Evolutionary conservation across 2,113 vertebrate genomes (phyloP).

Genomic region (Morone saxatilis): DNA sequence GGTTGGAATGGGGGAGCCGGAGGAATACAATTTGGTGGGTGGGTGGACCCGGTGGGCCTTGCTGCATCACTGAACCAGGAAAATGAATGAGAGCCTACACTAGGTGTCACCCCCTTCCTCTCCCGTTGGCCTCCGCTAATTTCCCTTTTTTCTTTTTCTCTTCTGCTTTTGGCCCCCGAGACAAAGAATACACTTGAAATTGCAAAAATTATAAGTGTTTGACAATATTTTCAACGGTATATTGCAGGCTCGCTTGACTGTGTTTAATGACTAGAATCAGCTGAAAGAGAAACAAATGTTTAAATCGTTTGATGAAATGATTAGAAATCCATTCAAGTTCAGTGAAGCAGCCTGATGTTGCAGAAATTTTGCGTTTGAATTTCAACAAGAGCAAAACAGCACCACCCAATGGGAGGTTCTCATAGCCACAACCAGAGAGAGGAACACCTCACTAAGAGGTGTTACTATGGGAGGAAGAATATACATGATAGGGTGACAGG

Average conservation of each 20-base stretch:
- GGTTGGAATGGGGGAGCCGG: constrained; percentile 64
- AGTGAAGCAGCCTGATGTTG: constrained; percentile 45
- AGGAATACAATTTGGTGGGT: constrained; percentile 74
- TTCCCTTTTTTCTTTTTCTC: constrained; percentile 21
- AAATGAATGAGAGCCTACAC: constrained; percentile 73
- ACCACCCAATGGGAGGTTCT: constrained; percentile 68
- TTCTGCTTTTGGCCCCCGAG: constrained; percentile 2
- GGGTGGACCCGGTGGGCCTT: constrained; percentile 73
- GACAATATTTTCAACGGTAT: constrained; percentile 5
- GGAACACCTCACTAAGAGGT: constrained; percentile 14
- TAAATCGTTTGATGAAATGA: constrained; percentile 35
- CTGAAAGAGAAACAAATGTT: constrained; percentile 25
- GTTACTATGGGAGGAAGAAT: constrained; percentile 42
- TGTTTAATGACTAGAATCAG: constrained; percentile 35
- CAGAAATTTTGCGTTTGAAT: constrained; percentile 40
- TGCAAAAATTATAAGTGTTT: constrained; percentile 5
- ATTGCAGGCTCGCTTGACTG: constrained; percentile 12
- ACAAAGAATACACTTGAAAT: constrained; percentile 31
- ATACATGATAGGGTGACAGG: constrained; percentile 38
- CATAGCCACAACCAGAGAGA: constrained; percentile 41
- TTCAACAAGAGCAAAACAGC: constrained; percentile 64
- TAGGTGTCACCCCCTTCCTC: constrained; percentile 64
- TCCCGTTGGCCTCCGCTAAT: constrained; percentile 29
- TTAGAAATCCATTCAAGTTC: constrained; percentile 51
- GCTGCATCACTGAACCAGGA: constrained; percentile 75